Evolutionary conservation across 2,888 invertebrate species (phyloP), one percentile per base, ranked within the genome.

Genomic region (Coelopa pilipes): DNA sequence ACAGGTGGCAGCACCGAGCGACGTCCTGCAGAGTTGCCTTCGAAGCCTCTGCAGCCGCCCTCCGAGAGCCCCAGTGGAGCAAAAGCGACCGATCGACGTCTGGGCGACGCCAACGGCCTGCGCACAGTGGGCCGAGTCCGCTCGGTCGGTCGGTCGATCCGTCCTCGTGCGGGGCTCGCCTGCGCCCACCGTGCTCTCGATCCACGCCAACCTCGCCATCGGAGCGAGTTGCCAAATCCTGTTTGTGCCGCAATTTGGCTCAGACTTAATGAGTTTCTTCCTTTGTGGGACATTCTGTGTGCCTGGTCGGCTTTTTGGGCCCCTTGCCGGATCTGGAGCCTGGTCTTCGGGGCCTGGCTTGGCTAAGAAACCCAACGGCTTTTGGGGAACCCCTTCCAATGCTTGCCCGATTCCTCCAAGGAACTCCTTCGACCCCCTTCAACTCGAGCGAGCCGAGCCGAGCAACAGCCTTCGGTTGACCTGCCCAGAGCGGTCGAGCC

Each of bases 231-330:
- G 46, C 46, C 60, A 70, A 69, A 70, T 70, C 60, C 70, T 49
- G 47, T 60, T 47, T 47, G n/a, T 60, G 70, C 66, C 66, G 47
- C 17, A 70, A 70, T 70, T 70, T 59, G 70, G 70, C 60, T 21
- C 46, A 60, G 34, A 46, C 46, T 24, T 70, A 70, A 70, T 70
- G 70, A 70, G 59, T 70, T 70, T 70, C 70, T 70, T 70, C 70
- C 70, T 70, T 60, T 60, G 15, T 49, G 70, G 49, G 70, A 70
- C 60, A 70, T 59, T 70, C 11, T 70, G 21, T 55, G 15, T 9
- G 67, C 50, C 9, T 62, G 12, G 34, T 34, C n/a, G 62, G 34
- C 12, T 10, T 45, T 62, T 59, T 53, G 15, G 24, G 0, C 0
- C 34, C 34, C 7, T 34, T 34, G 34, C 7, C 34, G 34, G 7